A percentile compares a stretch with the other conserved stretches of the same genome.
These are phyloP conservation scores for Mantis religiosa DNA, from an alignment of 2,888 invertebrate genomes.

Conservation along the genomic window DNA sequence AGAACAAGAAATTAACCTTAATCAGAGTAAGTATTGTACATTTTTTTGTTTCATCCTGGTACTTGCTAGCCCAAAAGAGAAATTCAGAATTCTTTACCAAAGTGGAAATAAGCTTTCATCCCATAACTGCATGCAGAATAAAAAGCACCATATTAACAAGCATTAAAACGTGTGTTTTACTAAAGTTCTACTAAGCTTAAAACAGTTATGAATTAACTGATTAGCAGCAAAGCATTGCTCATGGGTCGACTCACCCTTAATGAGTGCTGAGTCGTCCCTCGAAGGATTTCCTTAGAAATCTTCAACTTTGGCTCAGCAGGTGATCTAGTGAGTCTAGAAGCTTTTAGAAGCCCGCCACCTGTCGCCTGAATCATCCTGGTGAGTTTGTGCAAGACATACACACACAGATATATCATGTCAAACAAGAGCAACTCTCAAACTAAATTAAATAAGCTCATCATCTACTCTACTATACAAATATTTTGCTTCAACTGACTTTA, in stretches of 20 bases:
- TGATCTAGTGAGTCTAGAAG: slow-evolving; percentile 8
- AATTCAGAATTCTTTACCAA: not conserved
- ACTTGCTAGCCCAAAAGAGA: not conserved
- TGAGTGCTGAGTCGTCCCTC: not conserved
- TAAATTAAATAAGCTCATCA: not conserved
- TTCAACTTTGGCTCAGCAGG: not conserved
- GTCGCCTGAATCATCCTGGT: not conserved
- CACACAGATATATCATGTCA: not conserved
- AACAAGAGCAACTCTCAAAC: not conserved
- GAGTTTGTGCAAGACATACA: not conserved
- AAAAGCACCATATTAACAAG: not conserved
- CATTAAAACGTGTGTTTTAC: not conserved
- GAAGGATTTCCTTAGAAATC: slow-evolving; percentile 1
- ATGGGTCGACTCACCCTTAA: slow-evolving; percentile 1
- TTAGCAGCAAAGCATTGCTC: not conserved
- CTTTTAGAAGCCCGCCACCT: slow-evolving; percentile 11
- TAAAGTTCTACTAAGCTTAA: not conserved
- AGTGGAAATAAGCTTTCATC: not conserved
- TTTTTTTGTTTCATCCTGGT: not conserved
- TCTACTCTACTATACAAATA: not conserved
- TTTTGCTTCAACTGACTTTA: not conserved
- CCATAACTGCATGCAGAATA: not conserved
- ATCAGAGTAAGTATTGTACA: not conserved
- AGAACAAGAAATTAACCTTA: not conserved
- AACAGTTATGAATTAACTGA: not conserved